Percentiles rank a stretch among this genome's conserved stretches.
Conservation (phyloP, 2,888 invertebrate genomes). For the Drosophila aldrichi region DNA sequence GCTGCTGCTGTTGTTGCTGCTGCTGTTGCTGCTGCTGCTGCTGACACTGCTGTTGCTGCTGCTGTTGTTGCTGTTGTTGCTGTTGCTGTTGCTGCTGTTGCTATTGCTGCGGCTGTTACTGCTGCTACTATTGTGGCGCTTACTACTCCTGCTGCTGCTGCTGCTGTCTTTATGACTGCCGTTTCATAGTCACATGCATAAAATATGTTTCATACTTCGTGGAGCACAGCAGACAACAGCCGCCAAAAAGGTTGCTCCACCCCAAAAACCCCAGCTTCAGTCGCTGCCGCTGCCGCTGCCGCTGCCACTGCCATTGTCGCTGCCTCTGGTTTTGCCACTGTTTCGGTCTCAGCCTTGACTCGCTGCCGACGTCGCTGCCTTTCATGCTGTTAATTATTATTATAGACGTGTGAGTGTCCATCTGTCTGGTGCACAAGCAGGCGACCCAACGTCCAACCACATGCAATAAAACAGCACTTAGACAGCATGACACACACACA, state of each 20-base stretch:
- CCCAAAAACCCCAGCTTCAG: not conserved
- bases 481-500: slow-evolving; percentile 45
- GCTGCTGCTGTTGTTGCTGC: not conserved
- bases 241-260: slow-evolving; percentile 25
- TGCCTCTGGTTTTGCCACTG: slow-evolving; percentile 17
- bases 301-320: not conserved
- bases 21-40: not conserved
- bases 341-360: slow-evolving; percentile 5
- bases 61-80: not conserved
- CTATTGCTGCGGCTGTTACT: not conserved
- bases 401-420: slow-evolving; percentile 81
- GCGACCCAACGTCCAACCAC: slow-evolving; percentile 63
- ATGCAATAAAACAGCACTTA: slow-evolving; percentile 80
- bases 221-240: slow-evolving; percentile 34
- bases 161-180: slow-evolving; percentile 61
- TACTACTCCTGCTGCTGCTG: not conserved
- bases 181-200: slow-evolving; percentile 75
- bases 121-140: slow-evolving; percentile 13
- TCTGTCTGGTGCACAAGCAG: slow-evolving; percentile 46
- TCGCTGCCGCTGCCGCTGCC: slow-evolving; percentile 1
- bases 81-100: not conserved
- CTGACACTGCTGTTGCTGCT: not conserved
- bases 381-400: slow-evolving; percentile 84
- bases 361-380: slow-evolving; percentile 31
- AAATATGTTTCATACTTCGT: slow-evolving; percentile 77